A percentile compares a stretch with the other conserved stretches of the same genome.
Conservation (phyloP, 2,113 vertebrate genomes). For the Galbula dea region DNA sequence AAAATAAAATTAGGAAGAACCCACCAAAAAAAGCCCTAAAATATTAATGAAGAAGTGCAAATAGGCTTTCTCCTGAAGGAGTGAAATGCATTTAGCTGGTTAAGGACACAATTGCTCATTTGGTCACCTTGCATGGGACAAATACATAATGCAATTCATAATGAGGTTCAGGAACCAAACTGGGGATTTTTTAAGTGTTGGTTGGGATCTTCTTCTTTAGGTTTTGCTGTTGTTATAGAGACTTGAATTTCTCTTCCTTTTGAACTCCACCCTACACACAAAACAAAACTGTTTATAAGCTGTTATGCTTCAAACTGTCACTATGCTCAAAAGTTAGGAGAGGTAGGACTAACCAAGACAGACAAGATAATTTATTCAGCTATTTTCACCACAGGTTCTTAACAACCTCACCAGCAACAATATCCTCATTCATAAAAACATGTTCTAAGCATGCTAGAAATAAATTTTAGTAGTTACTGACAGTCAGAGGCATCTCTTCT, state of each 20-base stretch:
- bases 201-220: not conserved
- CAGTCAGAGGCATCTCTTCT: not conserved
- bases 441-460: not conserved
- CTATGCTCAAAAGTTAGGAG: not conserved
- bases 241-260: not conserved
- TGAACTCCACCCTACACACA: not conserved
- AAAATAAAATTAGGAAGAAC: not conserved
- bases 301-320: not conserved
- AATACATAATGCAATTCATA: not conserved
- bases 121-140: not conserved
- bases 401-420: not conserved
- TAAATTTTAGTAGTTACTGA: not conserved
- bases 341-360: not conserved
- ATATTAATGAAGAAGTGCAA: not conserved
- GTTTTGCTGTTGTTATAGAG: not conserved
- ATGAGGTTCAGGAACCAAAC: not conserved
- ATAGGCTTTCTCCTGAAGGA: not conserved
- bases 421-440: not conserved
- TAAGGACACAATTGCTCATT: not conserved
- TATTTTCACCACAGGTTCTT: constrained; percentile 1
- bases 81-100: not conserved
- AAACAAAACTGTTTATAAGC: not conserved
- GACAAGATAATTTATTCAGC: not conserved
- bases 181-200: not conserved
- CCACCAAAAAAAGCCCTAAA: not conserved